phyloP scores from a whole-genome alignment of 2,113 vertebrate species.

The Malurus cyaneus region DNA sequence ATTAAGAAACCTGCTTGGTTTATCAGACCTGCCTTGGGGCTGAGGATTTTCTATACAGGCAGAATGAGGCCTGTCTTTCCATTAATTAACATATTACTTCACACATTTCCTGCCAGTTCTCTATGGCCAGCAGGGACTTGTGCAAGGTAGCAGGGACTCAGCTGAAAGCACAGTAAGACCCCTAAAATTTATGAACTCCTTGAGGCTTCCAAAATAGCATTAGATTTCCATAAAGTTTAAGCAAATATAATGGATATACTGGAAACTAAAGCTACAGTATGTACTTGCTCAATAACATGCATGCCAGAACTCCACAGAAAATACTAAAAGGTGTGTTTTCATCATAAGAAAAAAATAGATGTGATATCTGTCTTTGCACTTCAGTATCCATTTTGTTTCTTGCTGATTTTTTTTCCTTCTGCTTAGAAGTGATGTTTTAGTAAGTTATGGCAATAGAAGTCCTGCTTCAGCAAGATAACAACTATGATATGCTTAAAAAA shows the following conservation, averaged over 20 bases:
- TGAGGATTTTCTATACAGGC: background rate
- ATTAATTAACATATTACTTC: background rate
- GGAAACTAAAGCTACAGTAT: background rate
- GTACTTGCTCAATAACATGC: background rate
- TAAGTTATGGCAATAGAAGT: background rate
- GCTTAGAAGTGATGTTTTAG: background rate
- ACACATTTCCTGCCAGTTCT: background rate
- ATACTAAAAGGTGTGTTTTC: background rate
- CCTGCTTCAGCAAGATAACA: background rate
- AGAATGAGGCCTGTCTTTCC: background rate
- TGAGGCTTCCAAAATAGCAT: background rate
- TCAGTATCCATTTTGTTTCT: background rate
- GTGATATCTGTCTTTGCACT: background rate
- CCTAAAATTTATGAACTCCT: background rate
- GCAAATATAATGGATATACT: background rate
- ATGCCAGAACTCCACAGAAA: background rate
- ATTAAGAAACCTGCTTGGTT: background rate
- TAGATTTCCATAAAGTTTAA: background rate
- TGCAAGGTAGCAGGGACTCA: background rate
- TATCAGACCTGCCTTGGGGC: background rate
- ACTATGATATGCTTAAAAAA: background rate
- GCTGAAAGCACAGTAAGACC: background rate
- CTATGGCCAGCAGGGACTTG: background rate
- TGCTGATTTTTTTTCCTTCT: background rate
- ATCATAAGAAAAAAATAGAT: background rate